Percentiles rank a stretch among this genome's conserved stretches.
phyloP scores from a whole-genome alignment of 2,888 invertebrate species.

The Apamea monoglypha region DNA sequence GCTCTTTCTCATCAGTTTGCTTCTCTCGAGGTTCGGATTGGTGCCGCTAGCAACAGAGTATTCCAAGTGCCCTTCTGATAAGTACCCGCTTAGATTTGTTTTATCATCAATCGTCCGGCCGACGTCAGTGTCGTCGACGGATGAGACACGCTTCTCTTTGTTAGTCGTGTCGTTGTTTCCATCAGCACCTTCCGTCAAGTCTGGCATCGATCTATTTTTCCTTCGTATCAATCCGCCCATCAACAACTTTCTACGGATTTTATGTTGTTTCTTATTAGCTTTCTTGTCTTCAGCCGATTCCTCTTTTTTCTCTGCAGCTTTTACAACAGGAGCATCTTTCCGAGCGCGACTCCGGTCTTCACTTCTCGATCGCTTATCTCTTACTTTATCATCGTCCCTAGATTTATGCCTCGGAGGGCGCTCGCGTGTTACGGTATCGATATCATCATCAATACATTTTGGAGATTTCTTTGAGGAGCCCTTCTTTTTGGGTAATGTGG shows the following conservation, averaged over 20 bases:
- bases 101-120: constrained; percentile 92
- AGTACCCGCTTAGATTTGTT: constrained; percentile 93
- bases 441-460: constrained; percentile 93
- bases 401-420: constrained; percentile 93
- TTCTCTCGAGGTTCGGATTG: constrained; percentile 96
- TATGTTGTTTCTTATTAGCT: constrained; percentile 96
- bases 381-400: constrained; percentile 92
- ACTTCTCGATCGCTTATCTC: constrained; percentile 95
- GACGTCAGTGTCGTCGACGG: constrained; percentile 94
- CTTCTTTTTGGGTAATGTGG: constrained; percentile 97
- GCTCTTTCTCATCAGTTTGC: constrained; percentile 96
- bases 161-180: constrained; percentile 84
- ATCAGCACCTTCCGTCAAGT: constrained; percentile 95
- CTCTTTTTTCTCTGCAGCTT: constrained; percentile 90
- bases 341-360: constrained; percentile 95
- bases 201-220: constrained; percentile 98
- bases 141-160: constrained; percentile 86
- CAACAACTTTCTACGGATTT: constrained; percentile 95
- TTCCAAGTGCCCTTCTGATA: constrained; percentile 96
- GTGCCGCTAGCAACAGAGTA: constrained; percentile 92
- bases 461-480: constrained; percentile 92
- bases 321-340: constrained; percentile 93
- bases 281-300: constrained; percentile 93
- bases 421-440: constrained; percentile 93
- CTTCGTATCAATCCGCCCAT: constrained; percentile 97